These are phyloP conservation scores for Oncorhynchus gorbuscha DNA, from an alignment of 2,113 vertebrate species.

Conservation along the genomic window DNA sequence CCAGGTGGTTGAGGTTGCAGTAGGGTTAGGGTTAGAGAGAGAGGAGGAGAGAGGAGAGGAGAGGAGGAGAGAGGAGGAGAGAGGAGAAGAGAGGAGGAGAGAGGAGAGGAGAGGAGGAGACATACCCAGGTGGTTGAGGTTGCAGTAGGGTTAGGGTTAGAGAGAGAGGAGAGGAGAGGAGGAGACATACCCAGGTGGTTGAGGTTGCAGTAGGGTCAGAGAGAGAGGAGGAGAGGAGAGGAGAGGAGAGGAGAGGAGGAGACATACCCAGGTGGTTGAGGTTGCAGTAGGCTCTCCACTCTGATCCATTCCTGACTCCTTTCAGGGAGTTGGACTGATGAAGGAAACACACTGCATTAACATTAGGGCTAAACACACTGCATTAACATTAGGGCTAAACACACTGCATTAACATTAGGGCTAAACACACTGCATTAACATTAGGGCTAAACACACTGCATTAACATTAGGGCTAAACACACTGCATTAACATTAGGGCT, in stretches of 20 bases:
- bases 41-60: too few relatives aligned
- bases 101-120: too few relatives aligned
- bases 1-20: too few relatives aligned
- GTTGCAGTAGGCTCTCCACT: constrained; percentile 93
- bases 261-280: constrained; percentile 92
- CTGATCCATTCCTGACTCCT: constrained; percentile 82
- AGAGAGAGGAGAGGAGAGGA: constrained; percentile 28
- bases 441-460: not conserved
- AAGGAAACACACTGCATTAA: constrained; percentile 36
- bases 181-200: not conserved
- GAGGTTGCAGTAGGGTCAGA: not conserved
- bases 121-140: not conserved
- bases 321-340: constrained; percentile 86
- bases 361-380: not conserved
- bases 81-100: too few relatives aligned
- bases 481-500: too few relatives aligned
- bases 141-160: too few relatives aligned
- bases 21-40: too few relatives aligned
- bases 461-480: too few relatives aligned
- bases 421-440: too few relatives aligned
- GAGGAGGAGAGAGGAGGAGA: rapidly evolving
- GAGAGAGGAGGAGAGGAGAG: too few relatives aligned
- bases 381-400: not conserved
- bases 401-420: too few relatives aligned
- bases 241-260: constrained; percentile 27